Base-by-base conservation (phyloP, 2,113 vertebrate species). In the Aegotheles bennettii region DNA sequence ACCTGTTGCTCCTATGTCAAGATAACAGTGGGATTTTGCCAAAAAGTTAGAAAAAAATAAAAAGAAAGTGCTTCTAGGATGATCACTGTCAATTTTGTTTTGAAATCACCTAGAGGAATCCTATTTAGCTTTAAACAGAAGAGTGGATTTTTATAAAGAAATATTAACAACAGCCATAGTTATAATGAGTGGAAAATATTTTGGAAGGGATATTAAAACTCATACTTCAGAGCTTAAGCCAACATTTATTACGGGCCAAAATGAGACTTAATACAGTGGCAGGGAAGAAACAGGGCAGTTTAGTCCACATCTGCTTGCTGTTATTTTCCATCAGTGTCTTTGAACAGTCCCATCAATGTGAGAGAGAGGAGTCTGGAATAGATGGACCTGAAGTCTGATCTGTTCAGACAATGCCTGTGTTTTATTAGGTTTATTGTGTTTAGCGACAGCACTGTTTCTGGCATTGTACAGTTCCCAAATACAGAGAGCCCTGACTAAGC, bases 361-460 rank as follows among this genome's bases (percentile, higher is more conserved):
- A 87, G 77, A 77, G 51, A 86, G 50, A 91, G 59, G 20, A 91
- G 84, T 59, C 81, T 95, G 81, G 69, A 94, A 87, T 20, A 94
- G 56, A 89, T 13, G 24, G 85, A 93, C 82, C 74, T 89, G 76
- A 91, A 91, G 89, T 74, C 47, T 96, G 65, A 85, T 91, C 70
- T 84, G 15, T 79, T 89, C 92, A 90, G 71, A 83, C 84, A 93
- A 56, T 77, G 94, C 78, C 45, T 79, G 82, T 95, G 78, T 95
- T 96, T 91, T 93, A 91, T 87, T 94, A 93, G 65, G 70, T 78
- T 96, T 96, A 75, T 89, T 96, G 95, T 96, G 84, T 87, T 95
- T 91, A 90, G 82, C 87, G 79, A 57, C 51, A 95, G 47, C 84
- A 67, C 76, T 87, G 50, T 74, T 95, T 93, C 87, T 91, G 81